Conservation (phyloP, 2,888 invertebrate species). For the Ornithoptera priamus region DNA sequence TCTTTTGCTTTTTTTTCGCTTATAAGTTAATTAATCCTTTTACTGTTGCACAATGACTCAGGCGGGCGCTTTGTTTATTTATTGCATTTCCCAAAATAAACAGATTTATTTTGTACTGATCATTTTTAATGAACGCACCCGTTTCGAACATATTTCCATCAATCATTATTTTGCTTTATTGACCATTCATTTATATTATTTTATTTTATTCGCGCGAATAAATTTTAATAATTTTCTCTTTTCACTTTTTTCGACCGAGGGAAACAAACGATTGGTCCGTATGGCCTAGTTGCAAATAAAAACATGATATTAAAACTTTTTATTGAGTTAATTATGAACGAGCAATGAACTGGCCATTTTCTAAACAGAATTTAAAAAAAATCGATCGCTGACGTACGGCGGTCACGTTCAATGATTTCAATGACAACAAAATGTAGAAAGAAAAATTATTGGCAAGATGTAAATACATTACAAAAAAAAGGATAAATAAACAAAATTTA, state of each 20-base stretch:
- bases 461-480: constrained; percentile 7
- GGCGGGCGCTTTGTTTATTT: not conserved
- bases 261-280: too few species aligned
- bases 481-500: constrained; percentile 3
- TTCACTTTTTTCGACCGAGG: too few species aligned
- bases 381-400: not conserved
- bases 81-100: constrained; percentile 8
- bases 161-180: not conserved
- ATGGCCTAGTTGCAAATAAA: too few species aligned
- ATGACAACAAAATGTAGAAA: not conserved
- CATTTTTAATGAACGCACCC: constrained; percentile 1
- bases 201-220: not conserved
- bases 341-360: not conserved
- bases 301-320: not conserved
- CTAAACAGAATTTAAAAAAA: not conserved
- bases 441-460: not conserved
- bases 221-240: not conserved
- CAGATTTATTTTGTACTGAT: constrained; percentile 1
- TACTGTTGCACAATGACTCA: constrained; percentile 3
- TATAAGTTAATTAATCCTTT: constrained; percentile 21
- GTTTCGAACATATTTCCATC: not conserved
- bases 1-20: constrained; percentile 16
- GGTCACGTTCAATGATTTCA: not conserved
- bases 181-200: not conserved
- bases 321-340: not conserved